These are phyloP conservation scores for Festucalex cinctus DNA, from an alignment of 2,113 vertebrate species.

Conservation along the genomic window DNA sequence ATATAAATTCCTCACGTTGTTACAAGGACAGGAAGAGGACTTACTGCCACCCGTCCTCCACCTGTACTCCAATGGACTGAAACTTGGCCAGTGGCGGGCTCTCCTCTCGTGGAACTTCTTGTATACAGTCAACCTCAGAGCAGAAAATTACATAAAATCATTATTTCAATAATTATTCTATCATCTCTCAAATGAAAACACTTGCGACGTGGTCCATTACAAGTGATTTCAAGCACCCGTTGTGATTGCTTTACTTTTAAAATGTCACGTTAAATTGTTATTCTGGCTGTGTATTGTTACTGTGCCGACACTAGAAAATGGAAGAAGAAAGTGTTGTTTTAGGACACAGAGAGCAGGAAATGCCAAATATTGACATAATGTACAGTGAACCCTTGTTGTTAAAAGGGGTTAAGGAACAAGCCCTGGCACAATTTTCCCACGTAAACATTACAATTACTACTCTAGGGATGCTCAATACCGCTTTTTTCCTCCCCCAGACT, in stretches of 20 bases:
- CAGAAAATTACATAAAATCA: conserved; percentile 12
- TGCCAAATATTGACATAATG: conserved; percentile 1
- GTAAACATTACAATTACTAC: no score
- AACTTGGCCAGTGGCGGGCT: conserved; percentile 89
- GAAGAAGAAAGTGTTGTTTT: conserved; percentile 10
- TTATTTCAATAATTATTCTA: neutral
- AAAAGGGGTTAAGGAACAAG: neutral
- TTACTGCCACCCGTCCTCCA: conserved; percentile 99
- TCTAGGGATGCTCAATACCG: no score
- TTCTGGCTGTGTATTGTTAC: neutral
- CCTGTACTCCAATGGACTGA: conserved; percentile 98
- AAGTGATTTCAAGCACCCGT: neutral
- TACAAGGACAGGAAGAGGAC: conserved; percentile 70
- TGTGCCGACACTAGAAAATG: conserved; percentile 26
- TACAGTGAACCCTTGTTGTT: neutral
- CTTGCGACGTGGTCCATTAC: neutral
- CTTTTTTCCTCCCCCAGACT: no score
- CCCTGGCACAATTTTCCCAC: neutral
- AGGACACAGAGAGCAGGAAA: conserved; percentile 5
- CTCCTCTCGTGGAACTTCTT: conserved; percentile 92
- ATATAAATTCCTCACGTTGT: conserved; percentile 67
- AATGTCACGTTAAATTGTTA: conserved; percentile 13
- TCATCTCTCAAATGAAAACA: neutral
- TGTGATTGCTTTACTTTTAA: conserved; percentile 9
- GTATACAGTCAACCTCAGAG: conserved; percentile 94